A percentile compares a stretch with the other conserved stretches of the same genome.
Conservation (phyloP, 2,113 vertebrate species). For the Cromileptes altivelis region DNA sequence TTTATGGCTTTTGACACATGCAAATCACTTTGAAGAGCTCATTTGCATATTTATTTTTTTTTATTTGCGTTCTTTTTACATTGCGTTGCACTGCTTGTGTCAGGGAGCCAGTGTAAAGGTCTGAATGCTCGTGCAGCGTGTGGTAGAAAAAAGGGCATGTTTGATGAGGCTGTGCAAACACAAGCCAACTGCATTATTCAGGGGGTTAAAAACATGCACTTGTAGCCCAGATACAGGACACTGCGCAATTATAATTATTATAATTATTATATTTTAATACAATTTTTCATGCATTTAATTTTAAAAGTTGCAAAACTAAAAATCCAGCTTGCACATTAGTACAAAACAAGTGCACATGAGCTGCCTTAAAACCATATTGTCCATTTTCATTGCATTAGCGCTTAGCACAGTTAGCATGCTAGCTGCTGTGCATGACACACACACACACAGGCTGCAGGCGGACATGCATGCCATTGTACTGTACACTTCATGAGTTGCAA, state of each 20-base stretch:
- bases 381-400: slow-evolving; percentile 7
- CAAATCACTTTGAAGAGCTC: slow-evolving; percentile 65
- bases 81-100: slow-evolving; percentile 51
- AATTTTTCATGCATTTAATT: slow-evolving; percentile 2
- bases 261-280: neutral
- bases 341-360: slow-evolving; percentile 27
- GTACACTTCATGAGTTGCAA: slow-evolving; percentile 77
- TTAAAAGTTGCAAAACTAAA: slow-evolving; percentile 1
- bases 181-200: slow-evolving; percentile 72
- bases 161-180: slow-evolving; percentile 74
- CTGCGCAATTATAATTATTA: slow-evolving; percentile 13
- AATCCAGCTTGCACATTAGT: neutral
- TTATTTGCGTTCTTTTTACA: slow-evolving; percentile 56
- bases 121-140: slow-evolving; percentile 55
- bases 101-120: slow-evolving; percentile 45
- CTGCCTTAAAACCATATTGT: slow-evolving; percentile 34
- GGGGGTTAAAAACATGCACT: slow-evolving; percentile 55
- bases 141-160: slow-evolving; percentile 75
- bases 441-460: slow-evolving; percentile 35
- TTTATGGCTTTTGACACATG: slow-evolving; percentile 74
- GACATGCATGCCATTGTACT: slow-evolving; percentile 63
- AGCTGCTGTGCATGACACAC: slow-evolving; percentile 49
- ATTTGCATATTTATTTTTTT: slow-evolving; percentile 66
- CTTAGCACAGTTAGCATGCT: slow-evolving; percentile 74
- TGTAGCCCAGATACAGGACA: slow-evolving; percentile 30